These are phyloP conservation scores for Phaetusa simplex DNA, from an alignment of 2,113 vertebrate genomes.

Conservation along the genomic window DNA sequence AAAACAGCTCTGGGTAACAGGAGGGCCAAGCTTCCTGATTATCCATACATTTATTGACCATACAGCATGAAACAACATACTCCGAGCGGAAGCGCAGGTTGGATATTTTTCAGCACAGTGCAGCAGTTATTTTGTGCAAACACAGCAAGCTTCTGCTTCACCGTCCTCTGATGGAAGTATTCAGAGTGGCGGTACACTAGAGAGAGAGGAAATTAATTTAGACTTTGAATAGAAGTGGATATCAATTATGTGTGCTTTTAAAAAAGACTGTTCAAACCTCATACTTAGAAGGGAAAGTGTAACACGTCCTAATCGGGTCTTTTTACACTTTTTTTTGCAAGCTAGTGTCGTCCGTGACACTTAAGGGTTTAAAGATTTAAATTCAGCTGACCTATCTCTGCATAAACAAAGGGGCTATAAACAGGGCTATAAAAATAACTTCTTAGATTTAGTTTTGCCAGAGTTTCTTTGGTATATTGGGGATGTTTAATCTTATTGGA, in stretches of 20 bases:
- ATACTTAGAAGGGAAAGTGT: not conserved
- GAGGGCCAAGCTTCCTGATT: conserved; percentile 38
- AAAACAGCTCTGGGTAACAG: not conserved
- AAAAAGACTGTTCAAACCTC: not conserved
- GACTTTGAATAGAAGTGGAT: conserved; percentile 39
- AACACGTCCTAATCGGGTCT: not conserved
- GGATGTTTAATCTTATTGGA: not conserved
- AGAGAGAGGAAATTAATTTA: conserved; percentile 44
- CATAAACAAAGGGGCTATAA: conserved; percentile 8
- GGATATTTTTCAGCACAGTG: conserved; percentile 60
- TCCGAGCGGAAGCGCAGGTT: conserved; percentile 4
- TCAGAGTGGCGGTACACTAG: conserved; percentile 3
- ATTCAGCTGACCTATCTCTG: not conserved
- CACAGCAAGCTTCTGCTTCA: conserved; percentile 63
- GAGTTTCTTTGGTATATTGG: not conserved
- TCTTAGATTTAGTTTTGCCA: not conserved
- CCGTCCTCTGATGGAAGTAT: conserved; percentile 46
- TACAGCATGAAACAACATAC: conserved; percentile 7
- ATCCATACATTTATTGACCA: conserved; percentile 37
- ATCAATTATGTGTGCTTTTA: conserved; percentile 32
- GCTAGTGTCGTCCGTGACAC: accelerated
- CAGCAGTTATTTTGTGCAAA: conserved; percentile 70
- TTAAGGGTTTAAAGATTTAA: conserved; percentile 23
- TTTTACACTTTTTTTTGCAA: not conserved
- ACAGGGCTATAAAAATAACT: not conserved